These are phyloP conservation scores for Cataglyphis rosenhaueri DNA, from an alignment of 2,888 invertebrate genomes.

Conservation along the genomic window DNA sequence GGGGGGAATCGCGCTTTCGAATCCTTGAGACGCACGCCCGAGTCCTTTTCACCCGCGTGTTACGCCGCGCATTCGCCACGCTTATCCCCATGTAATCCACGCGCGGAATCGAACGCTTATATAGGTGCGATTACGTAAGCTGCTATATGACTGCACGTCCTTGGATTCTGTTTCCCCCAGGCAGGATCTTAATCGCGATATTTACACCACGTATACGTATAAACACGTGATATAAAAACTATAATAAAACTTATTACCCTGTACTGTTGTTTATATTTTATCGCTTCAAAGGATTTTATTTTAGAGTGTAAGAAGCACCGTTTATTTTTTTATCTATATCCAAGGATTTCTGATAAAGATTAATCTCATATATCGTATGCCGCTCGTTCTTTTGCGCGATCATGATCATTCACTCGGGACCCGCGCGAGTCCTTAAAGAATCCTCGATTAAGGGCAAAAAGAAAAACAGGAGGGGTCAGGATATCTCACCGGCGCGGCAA, in stretches of 20 bases:
- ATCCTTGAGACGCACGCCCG: slow-evolving; percentile 59
- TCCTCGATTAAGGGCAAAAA: slow-evolving; percentile 68
- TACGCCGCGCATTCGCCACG: slow-evolving; percentile 31
- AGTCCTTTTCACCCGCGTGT: slow-evolving; percentile 52
- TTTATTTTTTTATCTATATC: not conserved
- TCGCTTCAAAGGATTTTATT: not conserved
- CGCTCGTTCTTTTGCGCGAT: slow-evolving; percentile 24
- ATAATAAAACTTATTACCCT: not conserved
- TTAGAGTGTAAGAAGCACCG: not conserved
- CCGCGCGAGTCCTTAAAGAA: slow-evolving; percentile 52
- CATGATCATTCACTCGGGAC: not conserved
- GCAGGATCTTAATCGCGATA: not conserved
- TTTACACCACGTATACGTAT: not conserved
- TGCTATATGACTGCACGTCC: not conserved
- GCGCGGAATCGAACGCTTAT: slow-evolving; percentile 17
- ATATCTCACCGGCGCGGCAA: slow-evolving; percentile 55
- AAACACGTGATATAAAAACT: not conserved
- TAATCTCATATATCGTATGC: slow-evolving; percentile 30
- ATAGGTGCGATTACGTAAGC: slow-evolving; percentile 33
- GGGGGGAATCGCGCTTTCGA: slow-evolving; percentile 60
- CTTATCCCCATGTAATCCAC: slow-evolving; percentile 44
- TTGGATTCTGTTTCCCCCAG: not conserved
- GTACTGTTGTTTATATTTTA: not conserved
- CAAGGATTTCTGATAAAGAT: slow-evolving; percentile 8
- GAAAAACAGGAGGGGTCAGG: slow-evolving; percentile 60